Percentiles rank a stretch among this genome's conserved stretches.
Evolutionary conservation across 2,888 invertebrate species (phyloP).

Genomic region (Zeuzera pyrina): DNA sequence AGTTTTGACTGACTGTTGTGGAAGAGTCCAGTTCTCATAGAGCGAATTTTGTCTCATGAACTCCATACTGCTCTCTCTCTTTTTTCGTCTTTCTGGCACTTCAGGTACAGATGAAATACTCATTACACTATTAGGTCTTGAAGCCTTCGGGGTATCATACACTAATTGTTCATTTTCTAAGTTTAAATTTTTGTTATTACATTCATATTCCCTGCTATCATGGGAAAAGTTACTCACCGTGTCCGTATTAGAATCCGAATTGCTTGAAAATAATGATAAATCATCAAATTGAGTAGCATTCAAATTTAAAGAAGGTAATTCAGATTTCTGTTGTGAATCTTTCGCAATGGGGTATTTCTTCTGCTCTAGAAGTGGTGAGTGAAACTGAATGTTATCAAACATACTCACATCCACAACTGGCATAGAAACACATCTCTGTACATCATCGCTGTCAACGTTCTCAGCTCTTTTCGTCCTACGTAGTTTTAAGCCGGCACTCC

Average conservation of each 20-base stretch:
- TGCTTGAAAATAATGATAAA: conserved; percentile 46
- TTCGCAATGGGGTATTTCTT: conserved; percentile 37
- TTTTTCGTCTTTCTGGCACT: conserved; percentile 42
- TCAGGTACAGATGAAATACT: conserved; percentile 41
- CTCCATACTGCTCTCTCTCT: conserved; percentile 31
- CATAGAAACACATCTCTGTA: conserved; percentile 69
- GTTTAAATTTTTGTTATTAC: conserved; percentile 23
- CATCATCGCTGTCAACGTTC: conserved; percentile 22
- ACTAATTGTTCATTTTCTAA: conserved; percentile 34
- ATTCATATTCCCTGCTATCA: conserved; percentile 44
- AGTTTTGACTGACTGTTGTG: conserved; percentile 25
- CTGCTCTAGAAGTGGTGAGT: conserved; percentile 72
- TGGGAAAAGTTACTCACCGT: conserved; percentile 46
- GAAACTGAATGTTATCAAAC: conserved; percentile 77
- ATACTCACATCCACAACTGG: conserved; percentile 70
- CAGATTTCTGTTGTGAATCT: conserved; percentile 18
- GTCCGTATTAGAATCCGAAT: conserved; percentile 51
- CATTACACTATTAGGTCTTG: conserved; percentile 43
- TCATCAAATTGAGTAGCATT: conserved; percentile 48
- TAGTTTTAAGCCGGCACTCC: conserved; percentile 67
- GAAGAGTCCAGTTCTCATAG: conserved; percentile 56
- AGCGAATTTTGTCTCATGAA: conserved; percentile 48
- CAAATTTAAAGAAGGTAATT: conserved; percentile 34
- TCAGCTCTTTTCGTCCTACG: conserved; percentile 39
- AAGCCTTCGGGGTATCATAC: conserved; percentile 52